Conservation (phyloP, 2,888 invertebrate species). For the Azorinus chamasolen region DNA sequence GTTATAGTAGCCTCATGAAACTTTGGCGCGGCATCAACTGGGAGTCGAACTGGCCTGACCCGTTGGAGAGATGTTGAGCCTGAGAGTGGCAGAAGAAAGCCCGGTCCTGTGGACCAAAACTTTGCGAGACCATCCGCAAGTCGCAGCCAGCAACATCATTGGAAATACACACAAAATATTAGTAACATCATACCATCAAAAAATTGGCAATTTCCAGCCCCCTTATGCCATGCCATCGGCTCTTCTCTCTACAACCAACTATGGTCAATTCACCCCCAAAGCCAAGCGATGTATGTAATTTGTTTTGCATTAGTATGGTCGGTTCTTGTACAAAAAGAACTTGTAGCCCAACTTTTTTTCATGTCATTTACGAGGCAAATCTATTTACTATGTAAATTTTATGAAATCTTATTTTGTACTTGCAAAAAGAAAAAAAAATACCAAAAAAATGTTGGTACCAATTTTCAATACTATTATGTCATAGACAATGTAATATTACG, state of each 20-base stretch:
- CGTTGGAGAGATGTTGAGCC: slow-evolving; percentile 23
- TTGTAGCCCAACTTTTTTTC: slow-evolving; percentile 60
- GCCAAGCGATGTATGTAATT: slow-evolving; percentile 26
- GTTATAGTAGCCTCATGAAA: slow-evolving; percentile 55
- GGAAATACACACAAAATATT: slow-evolving; percentile 1
- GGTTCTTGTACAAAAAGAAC: slow-evolving; percentile 42
- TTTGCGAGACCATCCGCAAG: slow-evolving; percentile 34
- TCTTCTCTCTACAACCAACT: slow-evolving; percentile 18
- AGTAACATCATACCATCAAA: slow-evolving; percentile 24
- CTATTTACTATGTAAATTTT: slow-evolving; percentile 63
- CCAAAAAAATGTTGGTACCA: slow-evolving; percentile 41
- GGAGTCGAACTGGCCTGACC: slow-evolving; percentile 3
- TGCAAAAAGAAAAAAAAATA: slow-evolving; percentile 25
- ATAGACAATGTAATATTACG: slow-evolving; percentile 39
- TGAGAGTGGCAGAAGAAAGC: slow-evolving; percentile 30
- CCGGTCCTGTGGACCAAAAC: slow-evolving; percentile 28
- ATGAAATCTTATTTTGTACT: slow-evolving; percentile 46
- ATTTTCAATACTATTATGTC: slow-evolving; percentile 52
- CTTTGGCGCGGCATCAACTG: slow-evolving; percentile 35
- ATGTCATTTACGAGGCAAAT: slow-evolving; percentile 42
- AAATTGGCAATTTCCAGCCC: slow-evolving; percentile 73
- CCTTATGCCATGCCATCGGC: slow-evolving; percentile 43
- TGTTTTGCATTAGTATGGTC: slow-evolving; percentile 22
- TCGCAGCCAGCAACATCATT: slow-evolving; percentile 11
- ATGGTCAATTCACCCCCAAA: not conserved